Conservation (phyloP, 2,113 vertebrate species). For the Hemichromis elongatus region DNA sequence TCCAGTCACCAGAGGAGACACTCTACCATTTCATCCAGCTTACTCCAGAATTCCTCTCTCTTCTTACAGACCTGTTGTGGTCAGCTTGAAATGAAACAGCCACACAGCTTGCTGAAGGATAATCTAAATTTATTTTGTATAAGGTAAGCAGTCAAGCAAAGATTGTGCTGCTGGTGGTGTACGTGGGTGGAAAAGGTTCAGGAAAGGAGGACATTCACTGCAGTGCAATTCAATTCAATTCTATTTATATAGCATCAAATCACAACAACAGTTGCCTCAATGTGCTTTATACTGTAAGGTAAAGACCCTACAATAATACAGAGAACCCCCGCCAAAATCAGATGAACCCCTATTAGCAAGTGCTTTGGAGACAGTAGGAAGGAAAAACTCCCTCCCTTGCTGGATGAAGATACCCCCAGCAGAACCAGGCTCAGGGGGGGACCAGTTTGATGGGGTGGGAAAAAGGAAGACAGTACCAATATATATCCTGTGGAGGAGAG, state of each 20-base stretch:
- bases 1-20: neutral
- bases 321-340: accelerated
- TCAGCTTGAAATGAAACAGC: neutral
- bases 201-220: neutral
- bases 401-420: neutral
- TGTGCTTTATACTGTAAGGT: neutral
- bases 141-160: neutral
- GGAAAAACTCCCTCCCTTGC: neutral
- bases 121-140: neutral
- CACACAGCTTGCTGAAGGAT: neutral
- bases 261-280: neutral
- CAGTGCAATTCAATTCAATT: neutral
- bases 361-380: neutral
- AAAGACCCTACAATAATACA: neutral
- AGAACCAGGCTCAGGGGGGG: neutral
- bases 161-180: neutral
- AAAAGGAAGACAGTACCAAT: neutral
- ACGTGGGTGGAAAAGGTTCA: neutral
- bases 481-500: neutral
- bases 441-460: neutral
- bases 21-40: neutral
- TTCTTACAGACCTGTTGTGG: neutral
- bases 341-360: neutral
- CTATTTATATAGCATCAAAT: neutral
- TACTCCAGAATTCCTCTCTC: neutral